Conservation (phyloP, 2,888 invertebrate genomes). For the Miltochrista miniata region DNA sequence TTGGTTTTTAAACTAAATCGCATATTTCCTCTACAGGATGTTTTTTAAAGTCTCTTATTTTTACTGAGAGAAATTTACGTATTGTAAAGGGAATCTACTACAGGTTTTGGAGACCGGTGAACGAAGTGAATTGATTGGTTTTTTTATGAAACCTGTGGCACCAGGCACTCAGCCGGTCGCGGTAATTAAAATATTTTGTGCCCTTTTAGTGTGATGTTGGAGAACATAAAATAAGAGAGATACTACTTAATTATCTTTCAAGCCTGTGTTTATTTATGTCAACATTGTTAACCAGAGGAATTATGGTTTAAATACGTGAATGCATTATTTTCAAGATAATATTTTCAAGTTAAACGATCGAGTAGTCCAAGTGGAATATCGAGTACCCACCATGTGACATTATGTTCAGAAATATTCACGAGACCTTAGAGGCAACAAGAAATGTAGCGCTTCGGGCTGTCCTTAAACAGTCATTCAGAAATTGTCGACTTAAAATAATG, state of each 20-base stretch:
- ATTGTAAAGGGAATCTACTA: slow-evolving; percentile 20
- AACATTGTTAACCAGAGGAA: too few relatives aligned
- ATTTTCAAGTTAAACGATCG: too few relatives aligned
- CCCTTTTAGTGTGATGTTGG: not conserved
- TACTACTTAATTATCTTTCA: not conserved
- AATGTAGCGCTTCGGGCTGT: too few relatives aligned
- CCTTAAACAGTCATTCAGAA: too few relatives aligned
- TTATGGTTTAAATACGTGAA: not conserved
- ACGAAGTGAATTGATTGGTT: slow-evolving; percentile 6
- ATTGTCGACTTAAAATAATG: too few relatives aligned
- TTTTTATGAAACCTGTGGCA: not conserved
- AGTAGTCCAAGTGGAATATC: too few relatives aligned
- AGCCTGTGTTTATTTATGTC: too few relatives aligned
- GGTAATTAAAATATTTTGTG: slow-evolving; percentile 4
- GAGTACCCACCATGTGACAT: too few relatives aligned
- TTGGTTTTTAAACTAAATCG: not conserved
- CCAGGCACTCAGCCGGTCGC: not conserved
- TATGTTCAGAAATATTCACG: too few relatives aligned
- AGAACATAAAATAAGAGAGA: not conserved
- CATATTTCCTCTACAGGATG: not conserved
- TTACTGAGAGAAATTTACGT: slow-evolving; percentile 2
- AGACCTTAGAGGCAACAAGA: too few relatives aligned
- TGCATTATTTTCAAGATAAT: too few relatives aligned
- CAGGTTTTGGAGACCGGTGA: slow-evolving; percentile 25
- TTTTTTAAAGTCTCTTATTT: not conserved